phyloP scores from a whole-genome alignment of 2,888 invertebrate genomes.

The Apamea anceps region DNA sequence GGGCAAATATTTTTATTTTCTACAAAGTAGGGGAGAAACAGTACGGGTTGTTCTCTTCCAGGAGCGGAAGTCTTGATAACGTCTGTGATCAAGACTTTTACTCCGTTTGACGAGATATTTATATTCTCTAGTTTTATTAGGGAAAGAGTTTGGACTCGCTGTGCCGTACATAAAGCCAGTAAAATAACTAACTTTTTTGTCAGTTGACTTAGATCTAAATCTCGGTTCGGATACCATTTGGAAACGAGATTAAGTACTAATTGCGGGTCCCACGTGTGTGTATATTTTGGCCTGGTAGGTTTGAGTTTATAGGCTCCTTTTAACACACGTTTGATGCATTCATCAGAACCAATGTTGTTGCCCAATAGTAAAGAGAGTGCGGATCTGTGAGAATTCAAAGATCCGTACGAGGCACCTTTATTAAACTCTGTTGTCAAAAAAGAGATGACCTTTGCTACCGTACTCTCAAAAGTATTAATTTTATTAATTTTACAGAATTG shows the following conservation, averaged over 20 bases:
- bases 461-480: neutral
- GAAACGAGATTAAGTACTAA: neutral
- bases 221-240: slow-evolving; percentile 8
- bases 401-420: slow-evolving; percentile 7
- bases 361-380: slow-evolving; percentile 5
- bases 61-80: slow-evolving; percentile 6
- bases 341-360: slow-evolving; percentile 8
- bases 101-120: neutral
- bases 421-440: neutral
- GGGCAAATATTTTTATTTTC: too few species aligned
- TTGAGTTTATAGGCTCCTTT: neutral
- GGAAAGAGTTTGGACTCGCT: neutral
- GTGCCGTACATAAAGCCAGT: neutral
- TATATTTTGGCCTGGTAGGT: neutral
- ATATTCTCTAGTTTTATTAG: neutral
- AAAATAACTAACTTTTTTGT: neutral
- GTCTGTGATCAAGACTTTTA: neutral
- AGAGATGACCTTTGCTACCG: slow-evolving; percentile 1
- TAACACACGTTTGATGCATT: slow-evolving; percentile 7
- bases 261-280: neutral
- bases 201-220: neutral
- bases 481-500: neutral
- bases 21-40: too few species aligned
- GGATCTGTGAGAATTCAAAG: slow-evolving; percentile 1
- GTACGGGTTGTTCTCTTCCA: slow-evolving; percentile 1